phyloP scores from a whole-genome alignment of 2,113 vertebrate genomes.

The Columba livia region DNA sequence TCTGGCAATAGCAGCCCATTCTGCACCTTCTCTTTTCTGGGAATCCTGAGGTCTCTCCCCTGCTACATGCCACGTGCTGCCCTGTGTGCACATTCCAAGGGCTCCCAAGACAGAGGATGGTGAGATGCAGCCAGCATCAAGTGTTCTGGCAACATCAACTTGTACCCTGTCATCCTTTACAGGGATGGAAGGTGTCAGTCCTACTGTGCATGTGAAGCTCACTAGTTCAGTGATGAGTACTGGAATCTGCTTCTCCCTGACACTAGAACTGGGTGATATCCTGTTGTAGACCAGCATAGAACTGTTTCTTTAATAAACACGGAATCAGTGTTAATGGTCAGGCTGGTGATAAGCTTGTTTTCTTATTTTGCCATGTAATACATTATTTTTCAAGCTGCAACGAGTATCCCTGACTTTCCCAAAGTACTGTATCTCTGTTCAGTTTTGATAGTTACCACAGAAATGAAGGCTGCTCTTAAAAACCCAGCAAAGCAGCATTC shows the following conservation, averaged over 20 bases:
- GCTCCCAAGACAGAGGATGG: not conserved
- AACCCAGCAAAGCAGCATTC: fast-evolving
- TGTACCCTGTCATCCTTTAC: not conserved
- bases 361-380: not conserved
- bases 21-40: not conserved
- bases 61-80: not conserved
- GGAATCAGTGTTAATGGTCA: not conserved
- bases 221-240: not conserved
- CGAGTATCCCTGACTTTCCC: not conserved
- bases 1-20: not conserved
- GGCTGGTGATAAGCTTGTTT: not conserved
- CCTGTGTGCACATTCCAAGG: not conserved
- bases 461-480: not conserved
- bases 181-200: not conserved
- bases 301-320: not conserved
- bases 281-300: not conserved
- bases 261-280: not conserved
- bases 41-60: not conserved
- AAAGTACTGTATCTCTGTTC: not conserved
- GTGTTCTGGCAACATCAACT: not conserved
- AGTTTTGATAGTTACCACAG: not conserved
- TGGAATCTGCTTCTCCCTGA: not conserved
- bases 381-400: not conserved
- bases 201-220: not conserved
- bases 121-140: not conserved